Base-by-base conservation (phyloP, 2,113 vertebrate species). In the Eulacestoma nigropectus region DNA sequence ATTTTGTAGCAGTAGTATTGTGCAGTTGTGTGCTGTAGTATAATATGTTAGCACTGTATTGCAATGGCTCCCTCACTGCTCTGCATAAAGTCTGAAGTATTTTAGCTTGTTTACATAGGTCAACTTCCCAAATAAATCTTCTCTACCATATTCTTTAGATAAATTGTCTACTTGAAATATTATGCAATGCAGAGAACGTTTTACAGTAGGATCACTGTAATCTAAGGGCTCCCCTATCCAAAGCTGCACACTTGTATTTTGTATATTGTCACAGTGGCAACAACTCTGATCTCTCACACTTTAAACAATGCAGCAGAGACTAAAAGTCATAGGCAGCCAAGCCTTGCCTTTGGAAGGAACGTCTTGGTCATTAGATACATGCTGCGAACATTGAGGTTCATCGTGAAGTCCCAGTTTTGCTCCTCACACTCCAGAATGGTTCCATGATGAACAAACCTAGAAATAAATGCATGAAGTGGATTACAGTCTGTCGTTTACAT, bases 351-450 rank as follows among this genome's bases (percentile, higher is more conserved):
- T 21, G 99, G 99, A 88, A 99, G 98, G 96, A 99, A 99, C 0
- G 98, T 98, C 94, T 98, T 99, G 97, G 98, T 99, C 99, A 99
- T 99, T 62, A 99, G 97, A 94, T 98, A 99, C 99, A 99, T 99
- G 98, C 99, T 99, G 72, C 97, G 98, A 76, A 99, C 95, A 7
- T 99, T 99, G 86, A 99, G 94, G 27, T 98, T 98, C 99, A 99
- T 99, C 0, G 98, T 99, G 92, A 99, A 99, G 93, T 99, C 98
- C 99, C 99, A 99, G 97, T 99, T 99, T 5, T 90, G 96, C 87
- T 99, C 99, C 13, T 99, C 98, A 33, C 99, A 99, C 27, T 99
- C 98, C 97, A 99, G 94, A 96, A 99, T 98, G 47, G 98, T 98
- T 76, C 99, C 99, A 5, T 99, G 99, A 94, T 99, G 99, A 55